Evolutionary conservation across 1,140 invertebrate genomes (phyloP).

Genomic region (Drosophila repletoides): DNA sequence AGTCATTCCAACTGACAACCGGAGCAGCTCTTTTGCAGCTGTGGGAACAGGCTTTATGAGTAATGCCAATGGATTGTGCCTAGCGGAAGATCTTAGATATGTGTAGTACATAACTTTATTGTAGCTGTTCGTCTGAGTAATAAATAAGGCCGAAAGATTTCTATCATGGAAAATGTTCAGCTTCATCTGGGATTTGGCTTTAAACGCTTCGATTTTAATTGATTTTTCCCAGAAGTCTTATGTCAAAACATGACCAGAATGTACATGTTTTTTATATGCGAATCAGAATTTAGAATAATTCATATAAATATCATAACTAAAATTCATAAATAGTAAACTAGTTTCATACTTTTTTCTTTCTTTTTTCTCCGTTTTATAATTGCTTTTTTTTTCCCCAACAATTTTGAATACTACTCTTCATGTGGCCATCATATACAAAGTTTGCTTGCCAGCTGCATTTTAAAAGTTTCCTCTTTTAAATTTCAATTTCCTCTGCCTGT

Average conservation of each 20-base stretch:
- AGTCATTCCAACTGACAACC: slow-evolving; percentile 13
- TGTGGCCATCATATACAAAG: no score
- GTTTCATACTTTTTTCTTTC: not conserved
- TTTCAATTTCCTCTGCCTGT: slow-evolving; percentile 43
- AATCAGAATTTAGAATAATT: no score
- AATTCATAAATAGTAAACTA: not conserved
- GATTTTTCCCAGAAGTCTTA: not conserved
- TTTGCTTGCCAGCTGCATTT: no score
- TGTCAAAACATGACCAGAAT: no score
- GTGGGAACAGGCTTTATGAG: slow-evolving; percentile 25
- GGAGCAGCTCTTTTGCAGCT: slow-evolving; percentile 12
- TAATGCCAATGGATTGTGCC: slow-evolving; percentile 22
- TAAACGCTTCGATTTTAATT: not conserved
- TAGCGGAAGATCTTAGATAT: slow-evolving; percentile 6
- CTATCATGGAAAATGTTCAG: not conserved
- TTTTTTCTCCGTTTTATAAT: not conserved
- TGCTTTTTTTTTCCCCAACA: no score
- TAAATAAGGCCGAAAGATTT: not conserved
- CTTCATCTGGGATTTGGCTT: no score
- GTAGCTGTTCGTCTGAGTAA: not conserved
- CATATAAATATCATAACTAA: not conserved
- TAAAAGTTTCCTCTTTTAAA: not conserved
- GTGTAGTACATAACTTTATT: not conserved
- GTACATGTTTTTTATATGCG: no score
- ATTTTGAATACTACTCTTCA: no score